Evolutionary conservation across 2,113 vertebrate genomes (phyloP).

Genomic region (Gorsachius goisagi): DNA sequence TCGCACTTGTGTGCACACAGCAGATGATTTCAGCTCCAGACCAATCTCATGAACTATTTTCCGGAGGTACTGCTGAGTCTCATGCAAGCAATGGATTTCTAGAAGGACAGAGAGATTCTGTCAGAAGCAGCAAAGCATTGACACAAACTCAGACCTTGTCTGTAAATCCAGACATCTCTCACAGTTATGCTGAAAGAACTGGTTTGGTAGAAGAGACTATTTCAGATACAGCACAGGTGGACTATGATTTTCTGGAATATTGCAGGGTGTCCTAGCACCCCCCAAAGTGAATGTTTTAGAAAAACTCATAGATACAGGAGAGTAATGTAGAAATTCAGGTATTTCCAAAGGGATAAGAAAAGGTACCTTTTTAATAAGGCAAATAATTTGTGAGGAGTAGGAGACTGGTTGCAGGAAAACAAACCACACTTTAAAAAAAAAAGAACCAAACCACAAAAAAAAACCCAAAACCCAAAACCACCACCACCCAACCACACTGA

Average conservation of each 20-base stretch:
- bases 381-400: background rate
- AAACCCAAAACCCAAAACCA: background rate
- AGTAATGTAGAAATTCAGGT: background rate
- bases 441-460: background rate
- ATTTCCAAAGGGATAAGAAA: background rate
- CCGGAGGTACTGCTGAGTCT: conserved; percentile 89
- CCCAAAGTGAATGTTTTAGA: background rate
- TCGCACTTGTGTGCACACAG: conserved; percentile 84
- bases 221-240: background rate
- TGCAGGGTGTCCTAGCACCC: background rate
- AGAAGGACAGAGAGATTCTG: background rate
- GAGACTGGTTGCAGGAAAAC: background rate
- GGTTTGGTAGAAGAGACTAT: background rate
- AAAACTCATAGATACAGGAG: background rate
- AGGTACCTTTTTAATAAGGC: background rate
- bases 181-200: background rate
- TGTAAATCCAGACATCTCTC: background rate
- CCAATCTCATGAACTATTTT: conserved; percentile 90
- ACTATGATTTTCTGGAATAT: background rate
- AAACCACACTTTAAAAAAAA: background rate
- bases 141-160: background rate
- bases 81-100: conserved; percentile 93
- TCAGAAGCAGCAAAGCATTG: background rate
- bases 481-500: background rate
- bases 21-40: conserved; percentile 87